phyloP scores from a whole-genome alignment of 2,797 vertebrate species.

The Okamejei kenojei region DNA sequence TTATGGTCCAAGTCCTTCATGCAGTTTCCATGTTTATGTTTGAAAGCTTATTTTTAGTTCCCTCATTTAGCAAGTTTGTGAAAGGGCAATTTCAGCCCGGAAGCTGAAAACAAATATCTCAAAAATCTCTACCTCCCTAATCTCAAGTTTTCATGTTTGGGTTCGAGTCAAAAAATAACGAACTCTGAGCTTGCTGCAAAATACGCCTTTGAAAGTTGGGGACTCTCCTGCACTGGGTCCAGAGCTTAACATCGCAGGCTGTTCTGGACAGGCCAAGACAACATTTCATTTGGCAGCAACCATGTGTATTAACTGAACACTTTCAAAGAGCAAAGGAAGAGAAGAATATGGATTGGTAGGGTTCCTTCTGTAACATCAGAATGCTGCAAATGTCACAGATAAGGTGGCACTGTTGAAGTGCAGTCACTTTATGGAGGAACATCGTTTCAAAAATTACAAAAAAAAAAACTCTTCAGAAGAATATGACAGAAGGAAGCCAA shows the following conservation, averaged over 20 bases:
- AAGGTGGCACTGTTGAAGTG: background rate
- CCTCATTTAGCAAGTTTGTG: background rate
- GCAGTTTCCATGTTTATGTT: background rate
- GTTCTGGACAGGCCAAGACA: background rate
- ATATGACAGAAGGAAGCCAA: background rate
- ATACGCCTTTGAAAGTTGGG: background rate
- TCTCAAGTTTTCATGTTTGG: background rate
- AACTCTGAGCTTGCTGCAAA: background rate
- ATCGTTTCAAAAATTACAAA: too few species aligned
- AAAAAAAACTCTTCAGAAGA: background rate
- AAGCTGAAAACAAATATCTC: background rate
- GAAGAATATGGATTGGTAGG: background rate
- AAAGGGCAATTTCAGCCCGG: conserved; percentile 2
- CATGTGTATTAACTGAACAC: too few species aligned
- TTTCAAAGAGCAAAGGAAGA: background rate
- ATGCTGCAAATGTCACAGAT: background rate
- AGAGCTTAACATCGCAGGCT: background rate
- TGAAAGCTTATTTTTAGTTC: background rate
- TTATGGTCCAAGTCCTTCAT: background rate
- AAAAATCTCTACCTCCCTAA: background rate
- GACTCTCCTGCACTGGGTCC: background rate
- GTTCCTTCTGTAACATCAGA: background rate
- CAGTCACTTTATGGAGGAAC: background rate
- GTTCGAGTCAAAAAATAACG: background rate
- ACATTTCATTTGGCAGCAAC: background rate